These are phyloP conservation scores for Anarsia innoxiella DNA, from an alignment of 2,888 invertebrate species.

Conservation along the genomic window DNA sequence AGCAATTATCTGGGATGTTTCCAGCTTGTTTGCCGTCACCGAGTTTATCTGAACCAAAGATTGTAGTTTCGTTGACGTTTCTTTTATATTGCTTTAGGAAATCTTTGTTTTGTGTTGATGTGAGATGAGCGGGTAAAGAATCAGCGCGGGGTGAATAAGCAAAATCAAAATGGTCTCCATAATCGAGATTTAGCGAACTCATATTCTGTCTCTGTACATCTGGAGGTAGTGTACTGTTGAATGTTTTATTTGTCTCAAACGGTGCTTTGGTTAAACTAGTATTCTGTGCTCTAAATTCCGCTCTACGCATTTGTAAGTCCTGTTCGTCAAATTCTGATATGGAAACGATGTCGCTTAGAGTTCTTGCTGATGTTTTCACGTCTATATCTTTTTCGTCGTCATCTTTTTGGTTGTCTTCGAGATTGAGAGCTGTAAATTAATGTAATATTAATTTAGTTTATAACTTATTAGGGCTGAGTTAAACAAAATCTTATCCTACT, in stretches of 20 bases:
- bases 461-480: too few species aligned
- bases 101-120: constrained; percentile 56
- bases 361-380: constrained; percentile 79
- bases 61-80: constrained; percentile 62
- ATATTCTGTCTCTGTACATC: constrained; percentile 47
- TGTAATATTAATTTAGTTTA: too few species aligned
- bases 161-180: constrained; percentile 43
- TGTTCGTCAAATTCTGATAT: constrained; percentile 83
- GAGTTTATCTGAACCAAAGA: constrained; percentile 42
- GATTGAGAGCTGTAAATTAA: constrained; percentile 7
- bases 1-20: constrained; percentile 60
- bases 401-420: constrained; percentile 53
- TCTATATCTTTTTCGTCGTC: constrained; percentile 57
- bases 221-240: constrained; percentile 52
- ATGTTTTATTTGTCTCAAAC: constrained; percentile 32
- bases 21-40: constrained; percentile 25
- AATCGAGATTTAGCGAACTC: constrained; percentile 56
- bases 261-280: constrained; percentile 36
- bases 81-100: constrained; percentile 46
- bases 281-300: constrained; percentile 54
- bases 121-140: constrained; percentile 55
- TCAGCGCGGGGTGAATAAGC: constrained; percentile 53
- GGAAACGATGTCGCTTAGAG: constrained; percentile 82
- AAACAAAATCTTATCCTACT: too few species aligned
- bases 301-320: constrained; percentile 72